These are phyloP conservation scores for Adelges cooleyi DNA, from an alignment of 1,140 invertebrate genomes.

Conservation along the genomic window DNA sequence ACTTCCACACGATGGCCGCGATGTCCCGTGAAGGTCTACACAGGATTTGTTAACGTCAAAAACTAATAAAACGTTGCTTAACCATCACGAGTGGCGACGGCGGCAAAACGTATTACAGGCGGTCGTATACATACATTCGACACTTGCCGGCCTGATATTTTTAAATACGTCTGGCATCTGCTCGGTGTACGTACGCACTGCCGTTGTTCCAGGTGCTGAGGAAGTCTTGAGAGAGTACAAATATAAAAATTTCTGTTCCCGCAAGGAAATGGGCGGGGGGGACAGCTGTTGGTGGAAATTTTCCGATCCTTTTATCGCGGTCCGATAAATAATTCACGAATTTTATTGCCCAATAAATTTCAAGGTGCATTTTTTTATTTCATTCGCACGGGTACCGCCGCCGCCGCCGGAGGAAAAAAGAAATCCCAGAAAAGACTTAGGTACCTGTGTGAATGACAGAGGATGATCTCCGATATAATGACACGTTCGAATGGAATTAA, in stretches of 20 bases:
- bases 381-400: neutral
- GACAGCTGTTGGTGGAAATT: conserved; percentile 13
- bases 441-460: neutral
- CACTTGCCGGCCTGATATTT: conserved; percentile 1
- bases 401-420: neutral
- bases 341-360: conserved; percentile 25
- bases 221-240: conserved; percentile 7
- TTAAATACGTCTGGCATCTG: conserved; percentile 7
- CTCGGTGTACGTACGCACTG: neutral
- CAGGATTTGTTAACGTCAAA: too few relatives aligned
- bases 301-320: conserved; percentile 2
- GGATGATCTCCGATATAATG: neutral
- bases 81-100: too few relatives aligned
- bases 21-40: too few relatives aligned
- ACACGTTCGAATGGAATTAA: conserved; percentile 4
- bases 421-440: neutral
- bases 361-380: neutral
- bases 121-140: too few relatives aligned
- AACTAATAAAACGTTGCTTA: too few relatives aligned
- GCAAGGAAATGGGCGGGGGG: conserved; percentile 19
- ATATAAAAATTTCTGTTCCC: conserved; percentile 9
- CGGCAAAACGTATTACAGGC: too few relatives aligned
- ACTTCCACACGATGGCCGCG: too few relatives aligned
- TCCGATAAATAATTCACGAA: neutral
- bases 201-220: conserved; percentile 8